These are phyloP conservation scores for Lerema accius DNA, from an alignment of 1,140 invertebrate species.

Conservation along the genomic window DNA sequence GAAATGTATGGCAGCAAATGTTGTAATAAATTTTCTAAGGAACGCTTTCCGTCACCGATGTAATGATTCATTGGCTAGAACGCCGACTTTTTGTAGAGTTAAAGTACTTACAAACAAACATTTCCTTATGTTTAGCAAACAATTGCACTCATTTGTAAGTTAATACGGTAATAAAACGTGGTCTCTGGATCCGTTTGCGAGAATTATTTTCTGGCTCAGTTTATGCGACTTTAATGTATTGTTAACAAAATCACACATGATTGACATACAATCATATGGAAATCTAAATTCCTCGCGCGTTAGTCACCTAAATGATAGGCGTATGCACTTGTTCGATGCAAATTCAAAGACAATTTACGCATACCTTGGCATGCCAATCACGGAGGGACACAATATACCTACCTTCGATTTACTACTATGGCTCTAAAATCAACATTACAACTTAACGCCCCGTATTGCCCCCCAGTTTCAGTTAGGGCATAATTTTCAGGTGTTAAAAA, in stretches of 20 bases:
- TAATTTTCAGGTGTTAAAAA: too few relatives aligned
- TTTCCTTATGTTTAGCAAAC: constrained; percentile 27
- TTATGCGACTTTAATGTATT: constrained; percentile 23
- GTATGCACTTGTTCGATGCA: constrained; percentile 42
- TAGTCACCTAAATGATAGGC: constrained; percentile 40
- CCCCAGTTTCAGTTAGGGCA: too few relatives aligned
- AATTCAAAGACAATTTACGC: constrained; percentile 45
- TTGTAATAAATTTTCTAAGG: constrained; percentile 29
- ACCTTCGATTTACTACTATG: neutral
- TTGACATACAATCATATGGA: constrained; percentile 35
- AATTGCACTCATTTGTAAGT: constrained; percentile 19
- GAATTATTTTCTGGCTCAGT: constrained; percentile 9
- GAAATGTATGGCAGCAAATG: constrained; percentile 27
- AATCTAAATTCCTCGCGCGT: constrained; percentile 38
- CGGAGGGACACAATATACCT: constrained; percentile 19
- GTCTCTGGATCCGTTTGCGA: constrained; percentile 19
- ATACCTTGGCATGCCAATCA: constrained; percentile 44
- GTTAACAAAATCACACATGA: constrained; percentile 34
- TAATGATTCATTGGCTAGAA: constrained; percentile 23
- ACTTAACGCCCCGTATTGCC: too few relatives aligned
- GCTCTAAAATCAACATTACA: too few relatives aligned
- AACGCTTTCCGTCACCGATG: constrained; percentile 28
- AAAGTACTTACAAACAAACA: constrained; percentile 14
- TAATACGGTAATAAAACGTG: constrained; percentile 28
- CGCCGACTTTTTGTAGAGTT: constrained; percentile 32